These are phyloP conservation scores for Protonemura montana DNA, from an alignment of 2,888 invertebrate genomes.

Conservation along the genomic window DNA sequence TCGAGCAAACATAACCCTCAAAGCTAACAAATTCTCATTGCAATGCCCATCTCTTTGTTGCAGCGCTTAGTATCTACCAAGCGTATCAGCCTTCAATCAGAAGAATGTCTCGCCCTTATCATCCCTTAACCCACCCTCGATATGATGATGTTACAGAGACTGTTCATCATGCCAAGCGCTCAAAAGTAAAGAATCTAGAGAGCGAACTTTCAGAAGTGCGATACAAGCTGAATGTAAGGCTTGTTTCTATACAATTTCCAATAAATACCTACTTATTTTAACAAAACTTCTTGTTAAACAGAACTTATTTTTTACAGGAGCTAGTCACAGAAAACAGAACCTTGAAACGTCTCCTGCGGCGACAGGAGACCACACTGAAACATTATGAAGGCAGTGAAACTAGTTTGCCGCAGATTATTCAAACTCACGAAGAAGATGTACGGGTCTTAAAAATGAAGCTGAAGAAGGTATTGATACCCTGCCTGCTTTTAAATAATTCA, in stretches of 20 bases:
- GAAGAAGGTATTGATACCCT: conserved; percentile 58
- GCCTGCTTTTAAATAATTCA: no score
- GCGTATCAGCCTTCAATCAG: neutral
- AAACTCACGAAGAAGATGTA: conserved; percentile 80
- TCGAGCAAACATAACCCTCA: neutral
- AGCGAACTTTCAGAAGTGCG: conserved; percentile 83
- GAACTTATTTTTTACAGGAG: conserved; percentile 61
- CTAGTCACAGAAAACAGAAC: conserved; percentile 77
- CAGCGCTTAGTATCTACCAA: conserved; percentile 3
- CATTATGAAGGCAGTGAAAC: conserved; percentile 82
- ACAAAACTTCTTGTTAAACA: no score
- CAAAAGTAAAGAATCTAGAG: conserved; percentile 73
- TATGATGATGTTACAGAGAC: neutral
- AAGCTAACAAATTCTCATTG: neutral
- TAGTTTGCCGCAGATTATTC: conserved; percentile 77
- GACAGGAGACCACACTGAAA: conserved; percentile 79
- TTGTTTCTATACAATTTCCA: neutral
- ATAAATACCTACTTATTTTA: no score
- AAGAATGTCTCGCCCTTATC: conserved; percentile 8
- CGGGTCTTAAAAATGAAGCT: conserved; percentile 74
- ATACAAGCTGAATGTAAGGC: conserved; percentile 74
- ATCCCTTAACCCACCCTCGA: conserved; percentile 19
- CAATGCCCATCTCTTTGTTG: neutral
- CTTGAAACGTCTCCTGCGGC: conserved; percentile 77
- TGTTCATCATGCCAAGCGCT: neutral